Evolutionary conservation across 2,888 invertebrate genomes (phyloP), one percentile per base, ranked within the genome.

Genomic region (Nebria salina): DNA sequence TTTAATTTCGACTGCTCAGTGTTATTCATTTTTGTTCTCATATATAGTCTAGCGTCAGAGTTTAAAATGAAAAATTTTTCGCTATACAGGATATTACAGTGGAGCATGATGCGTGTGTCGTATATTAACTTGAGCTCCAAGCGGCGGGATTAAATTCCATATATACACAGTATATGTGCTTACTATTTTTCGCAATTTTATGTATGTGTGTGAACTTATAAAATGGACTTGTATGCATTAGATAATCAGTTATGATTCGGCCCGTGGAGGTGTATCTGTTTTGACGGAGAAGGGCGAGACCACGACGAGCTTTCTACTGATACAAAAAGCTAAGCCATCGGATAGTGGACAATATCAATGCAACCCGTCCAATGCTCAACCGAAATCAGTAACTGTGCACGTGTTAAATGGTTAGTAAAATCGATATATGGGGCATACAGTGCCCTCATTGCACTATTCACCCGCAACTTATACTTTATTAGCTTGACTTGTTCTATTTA

Each of bases 221-320:
- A 20, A 20, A 20, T 20, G 20, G 20, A 20, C 20, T 20, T 72
- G 70, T 65, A 13, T 81, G 15, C 90, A 89, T 72, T 92, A 97
- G 96, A 97, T 97, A 90, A 97, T 97, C 90, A 97, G 96, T 92
- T 97, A 97, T 90, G 97, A 97, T 89, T 96, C 97, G 82, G 94
- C 94, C 77, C 92, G 97, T 85, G 97, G 97, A 75, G 97, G 97
- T 74, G 96, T 97, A 76, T 96, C 96, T 83, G 96, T 97, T 82
- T 95, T 97, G 84, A 97, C 96, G 82, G 96, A 96, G 89, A 95
- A 96, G 88, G 96, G 97, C 78, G 96, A 96, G 89, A 96, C 95
- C 79, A 97, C 97, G 84, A 95, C 95, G 84, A 97, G 97, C 85
- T 96, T 96, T 89, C 92, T 97, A 85, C 92, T 97, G 86, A 96